Conservation (phyloP, 2,113 vertebrate species). For the Phoxinus phoxinus region DNA sequence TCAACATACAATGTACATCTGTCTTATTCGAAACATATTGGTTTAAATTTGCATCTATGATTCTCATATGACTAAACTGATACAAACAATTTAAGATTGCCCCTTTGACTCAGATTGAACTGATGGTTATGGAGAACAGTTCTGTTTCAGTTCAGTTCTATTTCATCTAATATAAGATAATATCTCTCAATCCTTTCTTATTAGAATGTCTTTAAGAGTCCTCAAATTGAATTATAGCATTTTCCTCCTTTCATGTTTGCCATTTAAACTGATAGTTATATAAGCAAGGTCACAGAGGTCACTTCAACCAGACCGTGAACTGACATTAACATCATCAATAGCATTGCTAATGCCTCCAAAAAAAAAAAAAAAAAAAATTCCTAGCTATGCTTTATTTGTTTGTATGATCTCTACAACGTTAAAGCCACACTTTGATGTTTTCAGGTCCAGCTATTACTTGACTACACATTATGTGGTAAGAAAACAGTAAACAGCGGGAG, state of each 20-base stretch:
- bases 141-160: not conserved
- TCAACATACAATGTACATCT: not conserved
- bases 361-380: too few species aligned
- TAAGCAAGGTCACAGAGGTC: slow-evolving; percentile 21
- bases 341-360: not conserved
- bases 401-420: not conserved
- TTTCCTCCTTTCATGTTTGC: slow-evolving; percentile 34
- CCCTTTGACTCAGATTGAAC: too few species aligned
- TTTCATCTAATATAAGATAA: slow-evolving; percentile 19
- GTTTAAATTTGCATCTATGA: not conserved
- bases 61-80: not conserved
- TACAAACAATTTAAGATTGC: not conserved
- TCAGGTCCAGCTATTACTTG: not conserved
- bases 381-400: slow-evolving; percentile 7
- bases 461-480: not conserved
- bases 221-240: slow-evolving; percentile 7
- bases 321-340: slow-evolving; percentile 12
- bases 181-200: slow-evolving; percentile 15
- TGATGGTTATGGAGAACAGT: slow-evolving; percentile 6
- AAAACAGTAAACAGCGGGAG: not conserved
- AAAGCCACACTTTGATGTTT: not conserved
- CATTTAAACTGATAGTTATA: slow-evolving; percentile 20
- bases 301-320: slow-evolving; percentile 30
- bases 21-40: not conserved
- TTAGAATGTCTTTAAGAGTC: slow-evolving; percentile 16